Conservation (phyloP, 2,113 vertebrate genomes). For the Lepisosteus oculatus region DNA sequence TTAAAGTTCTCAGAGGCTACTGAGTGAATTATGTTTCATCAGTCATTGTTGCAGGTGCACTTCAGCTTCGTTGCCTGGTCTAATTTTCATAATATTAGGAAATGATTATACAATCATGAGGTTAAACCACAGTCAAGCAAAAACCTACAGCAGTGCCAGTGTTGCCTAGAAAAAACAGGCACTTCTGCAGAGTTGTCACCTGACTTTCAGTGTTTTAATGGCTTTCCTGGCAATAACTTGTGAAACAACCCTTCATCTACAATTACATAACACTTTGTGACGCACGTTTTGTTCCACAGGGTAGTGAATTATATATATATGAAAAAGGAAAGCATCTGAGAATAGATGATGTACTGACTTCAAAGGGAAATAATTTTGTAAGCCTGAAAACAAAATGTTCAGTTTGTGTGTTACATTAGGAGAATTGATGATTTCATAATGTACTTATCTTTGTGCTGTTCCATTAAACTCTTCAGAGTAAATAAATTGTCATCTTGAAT, state of each 20-base stretch:
- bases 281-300: conserved; percentile 54
- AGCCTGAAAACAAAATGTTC: conserved; percentile 27
- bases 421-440: no score
- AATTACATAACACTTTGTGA: conserved; percentile 60
- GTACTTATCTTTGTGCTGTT: no score
- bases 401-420: conserved; percentile 13
- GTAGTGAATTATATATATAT: conserved; percentile 10
- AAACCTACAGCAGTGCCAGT: conserved; percentile 38
- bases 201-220: conserved; percentile 54
- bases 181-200: conserved; percentile 47
- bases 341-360: neutral
- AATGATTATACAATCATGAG: conserved; percentile 38
- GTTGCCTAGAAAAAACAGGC: conserved; percentile 35
- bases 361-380: conserved; percentile 5
- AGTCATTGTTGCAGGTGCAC: neutral
- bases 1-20: no score
- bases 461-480: no score
- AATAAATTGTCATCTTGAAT: no score
- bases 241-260: conserved; percentile 63
- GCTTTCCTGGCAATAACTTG: conserved; percentile 62
- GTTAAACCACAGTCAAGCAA: conserved; percentile 45
- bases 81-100: conserved; percentile 47
- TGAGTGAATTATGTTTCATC: no score
- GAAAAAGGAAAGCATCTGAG: no score
- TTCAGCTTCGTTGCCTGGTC: neutral